Evolutionary conservation across 2,888 invertebrate species (phyloP), one percentile per base, ranked within the genome.

Genomic region (Cerastis rubricosa): DNA sequence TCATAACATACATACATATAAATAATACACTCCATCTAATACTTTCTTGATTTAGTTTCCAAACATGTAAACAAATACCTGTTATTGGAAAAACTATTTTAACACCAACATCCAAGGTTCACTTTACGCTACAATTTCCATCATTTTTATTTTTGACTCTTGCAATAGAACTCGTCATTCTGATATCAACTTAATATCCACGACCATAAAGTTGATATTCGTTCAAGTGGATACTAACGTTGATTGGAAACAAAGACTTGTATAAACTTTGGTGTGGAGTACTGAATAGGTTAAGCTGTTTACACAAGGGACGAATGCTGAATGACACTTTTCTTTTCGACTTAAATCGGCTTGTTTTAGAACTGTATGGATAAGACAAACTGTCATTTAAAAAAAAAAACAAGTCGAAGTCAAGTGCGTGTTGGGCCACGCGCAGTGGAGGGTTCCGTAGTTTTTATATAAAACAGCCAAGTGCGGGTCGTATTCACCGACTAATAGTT

Each of bases 271-370:
- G 47, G 35, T 65, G 25, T 57, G 29, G 25, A 35, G 14, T 49
- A 35, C 4, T 71, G 11, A 64, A 76, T 51, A 71, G n/a, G 63
- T 76, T 51, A 72, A 72, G 78, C 47, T 29, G 70, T 25, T 40
- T 74, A 51, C 54, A 78, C 40, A n/a, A 43, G 69, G n/a, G 59
- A 57, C 57, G n/a, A 12, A 70, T 17, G 71, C 35, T 40, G 40
- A 14, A 69, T 51, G 9, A n/a, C 1, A 3, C 11, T 19, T 1
- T 8, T 49, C 19, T 19, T 14, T 57, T 57, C 25, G 14, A 14
- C 25, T 14, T 25, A 25, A 5, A 57, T 25, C 25, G 2, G 25
- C 14, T 7, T 57, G 14, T 25, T 25, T 29, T n/a, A n/a, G 7
- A n/a, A n/a, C 0, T 54, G 11, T 54, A 54, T 22, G 1, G n/a